A percentile compares a stretch with the other conserved stretches of the same genome.
Conservation (phyloP, 2,113 vertebrate species). For the Labrus mixtus region DNA sequence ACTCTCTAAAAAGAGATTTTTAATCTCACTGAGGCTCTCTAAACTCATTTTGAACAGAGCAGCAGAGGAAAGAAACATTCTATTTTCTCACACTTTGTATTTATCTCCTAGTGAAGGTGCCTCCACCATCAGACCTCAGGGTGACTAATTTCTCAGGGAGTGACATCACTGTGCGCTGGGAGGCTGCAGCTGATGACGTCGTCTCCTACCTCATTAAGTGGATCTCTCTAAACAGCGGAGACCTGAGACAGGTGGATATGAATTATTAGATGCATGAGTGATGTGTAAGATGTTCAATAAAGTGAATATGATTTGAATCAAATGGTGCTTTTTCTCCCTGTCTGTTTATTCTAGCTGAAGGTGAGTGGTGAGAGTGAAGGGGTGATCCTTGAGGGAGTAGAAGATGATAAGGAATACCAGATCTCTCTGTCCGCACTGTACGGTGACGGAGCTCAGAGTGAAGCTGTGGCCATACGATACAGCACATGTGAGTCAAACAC, state of each 20-base stretch:
- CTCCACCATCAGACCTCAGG: constrained; percentile 86
- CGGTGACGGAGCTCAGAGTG: constrained; percentile 90
- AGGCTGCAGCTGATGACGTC: constrained; percentile 86
- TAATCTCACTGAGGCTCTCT: too few species aligned
- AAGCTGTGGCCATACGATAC: constrained; percentile 89
- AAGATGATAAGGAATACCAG: constrained; percentile 90
- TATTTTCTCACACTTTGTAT: neutral
- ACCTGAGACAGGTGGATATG: constrained; percentile 87
- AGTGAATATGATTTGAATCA: neutral
- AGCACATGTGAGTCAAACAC: constrained; percentile 87
- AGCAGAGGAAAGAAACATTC: constrained; percentile 4
- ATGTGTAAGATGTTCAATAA: too few species aligned
- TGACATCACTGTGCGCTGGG: constrained; percentile 88
- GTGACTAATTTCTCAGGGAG: constrained; percentile 88
- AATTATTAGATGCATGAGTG: neutral
- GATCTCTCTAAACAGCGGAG: constrained; percentile 88
- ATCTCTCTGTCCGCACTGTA: constrained; percentile 93
- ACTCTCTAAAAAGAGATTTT: too few species aligned
- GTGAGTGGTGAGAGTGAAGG: constrained; percentile 83
- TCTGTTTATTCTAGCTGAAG: constrained; percentile 81
- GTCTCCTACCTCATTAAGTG: constrained; percentile 93
- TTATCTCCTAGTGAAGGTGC: constrained; percentile 87
- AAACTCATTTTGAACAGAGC: neutral
- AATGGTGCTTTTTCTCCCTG: neutral
- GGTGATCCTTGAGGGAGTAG: constrained; percentile 86